Base-by-base conservation (phyloP, 2,888 invertebrate genomes). In the Spilarctia lutea region DNA sequence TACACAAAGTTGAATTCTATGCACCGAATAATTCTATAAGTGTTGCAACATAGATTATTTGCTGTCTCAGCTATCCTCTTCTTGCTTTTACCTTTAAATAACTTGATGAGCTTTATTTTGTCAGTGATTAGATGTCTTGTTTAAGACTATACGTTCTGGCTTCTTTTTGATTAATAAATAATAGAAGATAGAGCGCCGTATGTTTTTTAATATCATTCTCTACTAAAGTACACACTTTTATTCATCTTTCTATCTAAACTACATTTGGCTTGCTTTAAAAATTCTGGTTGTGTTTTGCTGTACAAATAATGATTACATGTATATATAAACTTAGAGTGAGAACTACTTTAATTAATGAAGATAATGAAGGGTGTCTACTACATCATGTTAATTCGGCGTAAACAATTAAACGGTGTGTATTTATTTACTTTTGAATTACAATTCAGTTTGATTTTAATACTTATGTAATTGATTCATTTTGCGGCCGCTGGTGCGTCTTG, bases 391-490 rank as follows among this genome's bases (percentile, higher is more conserved):
- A 63, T 30, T 16, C 16, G 2, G 30, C 18, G 30, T 63, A 30
- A 63, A 63, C 30, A 30, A 18, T 63, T 60, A 18, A 27, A 63
- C 7, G 16, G 16, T 30, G 7, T 63, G 27, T 63, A 48, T 63
- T 60, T 27, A 27, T 18, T 39, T 39, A 27, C 4, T 33, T 13
- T 24, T 30, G 33, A 48, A 20, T 33, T 20, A 48, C 48, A 24
- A 48, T 56, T 56, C 35, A 24, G n/a, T 35, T 56, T 33, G 2
- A 3, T 69, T 24, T 35, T n/a, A 52, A 4, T 11, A 60, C 27
- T 30, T 20, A 48, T 71, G 48, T 68, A 68, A 56, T 65, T 35
- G 65, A 65, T 69, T 65, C 65, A 73, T 65, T 73, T 42, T 8
- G 20, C 67, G 30, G 39, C n/a, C 35, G 16, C 42, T 30, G 60